Evolutionary conservation across 2,113 vertebrate genomes (phyloP).

Genomic region (Chamaetylas fuelleborni): DNA sequence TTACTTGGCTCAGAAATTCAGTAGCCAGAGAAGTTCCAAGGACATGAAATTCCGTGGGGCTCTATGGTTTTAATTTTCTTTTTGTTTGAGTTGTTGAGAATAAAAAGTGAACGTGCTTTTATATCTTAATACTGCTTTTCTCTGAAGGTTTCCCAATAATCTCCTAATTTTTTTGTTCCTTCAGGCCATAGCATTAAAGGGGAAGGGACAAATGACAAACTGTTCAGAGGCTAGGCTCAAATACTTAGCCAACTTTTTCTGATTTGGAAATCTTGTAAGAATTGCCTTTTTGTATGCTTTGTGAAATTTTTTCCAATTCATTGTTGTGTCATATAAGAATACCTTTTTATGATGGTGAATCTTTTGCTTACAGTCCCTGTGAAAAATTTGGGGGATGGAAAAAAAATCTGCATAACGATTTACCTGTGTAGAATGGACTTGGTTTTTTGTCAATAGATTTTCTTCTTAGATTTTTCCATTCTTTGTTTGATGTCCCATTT

Average conservation of each 20-base stretch:
- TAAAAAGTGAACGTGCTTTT: neutral
- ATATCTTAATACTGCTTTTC: neutral
- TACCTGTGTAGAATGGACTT: neutral
- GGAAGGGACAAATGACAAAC: neutral
- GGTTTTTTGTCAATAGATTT: neutral
- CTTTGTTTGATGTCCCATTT: neutral
- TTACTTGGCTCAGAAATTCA: neutral
- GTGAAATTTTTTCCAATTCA: neutral
- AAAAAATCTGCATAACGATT: neutral
- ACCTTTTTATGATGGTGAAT: neutral
- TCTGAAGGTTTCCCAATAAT: neutral
- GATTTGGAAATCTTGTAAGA: neutral
- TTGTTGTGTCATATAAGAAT: neutral
- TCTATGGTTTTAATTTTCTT: neutral
- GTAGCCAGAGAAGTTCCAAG: neutral
- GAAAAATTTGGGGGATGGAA: neutral
- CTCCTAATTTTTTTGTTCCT: neutral
- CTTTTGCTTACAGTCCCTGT: neutral
- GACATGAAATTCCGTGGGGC: neutral
- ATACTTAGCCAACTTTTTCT: neutral
- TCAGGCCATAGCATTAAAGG: neutral
- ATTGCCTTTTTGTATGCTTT: neutral
- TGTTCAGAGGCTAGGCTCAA: neutral
- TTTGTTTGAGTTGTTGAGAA: neutral
- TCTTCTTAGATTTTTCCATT: neutral